These are phyloP conservation scores for Hydractinia echinata DNA, from an alignment of 30 jellyfish, hydroid and myxozoan species.

Conservation along the genomic window DNA sequence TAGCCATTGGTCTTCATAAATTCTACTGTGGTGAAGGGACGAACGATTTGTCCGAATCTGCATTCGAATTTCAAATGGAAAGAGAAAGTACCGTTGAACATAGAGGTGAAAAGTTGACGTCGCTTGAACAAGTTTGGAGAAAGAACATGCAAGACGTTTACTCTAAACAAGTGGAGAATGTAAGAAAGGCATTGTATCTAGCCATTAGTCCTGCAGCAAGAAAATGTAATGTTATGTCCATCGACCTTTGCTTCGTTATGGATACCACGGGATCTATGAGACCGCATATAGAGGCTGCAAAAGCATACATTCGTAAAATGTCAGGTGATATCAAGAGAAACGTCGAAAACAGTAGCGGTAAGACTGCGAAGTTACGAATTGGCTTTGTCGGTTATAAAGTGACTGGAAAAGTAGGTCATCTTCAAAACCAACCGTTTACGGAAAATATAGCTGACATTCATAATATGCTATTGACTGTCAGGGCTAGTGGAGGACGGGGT, in stretches of 20 bases:
- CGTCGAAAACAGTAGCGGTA: neutral
- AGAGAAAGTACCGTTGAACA: neutral
- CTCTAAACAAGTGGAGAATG: neutral
- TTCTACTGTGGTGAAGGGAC: neutral
- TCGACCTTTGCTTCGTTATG: neutral
- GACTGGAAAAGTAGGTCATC: neutral
- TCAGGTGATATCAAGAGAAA: neutral
- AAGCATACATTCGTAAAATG: constrained; percentile 10
- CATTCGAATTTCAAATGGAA: neutral
- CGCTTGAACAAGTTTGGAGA: neutral
- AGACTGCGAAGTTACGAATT: neutral
- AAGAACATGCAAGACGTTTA: neutral
- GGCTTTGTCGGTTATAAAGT: neutral
- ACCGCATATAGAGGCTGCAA: neutral
- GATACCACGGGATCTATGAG: constrained; percentile 11
- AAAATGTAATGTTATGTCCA: neutral
- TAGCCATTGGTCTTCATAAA: neutral
- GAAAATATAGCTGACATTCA: neutral
- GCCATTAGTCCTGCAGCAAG: neutral
- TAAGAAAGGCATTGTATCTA: neutral
- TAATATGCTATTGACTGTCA: neutral
- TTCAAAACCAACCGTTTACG: constrained; percentile 3
- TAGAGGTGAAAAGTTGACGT: neutral
- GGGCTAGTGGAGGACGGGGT: neutral
- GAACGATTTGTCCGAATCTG: neutral